These are phyloP conservation scores for Zaprionus nigranus DNA, from an alignment of 1,140 invertebrate genomes.

Conservation along the genomic window DNA sequence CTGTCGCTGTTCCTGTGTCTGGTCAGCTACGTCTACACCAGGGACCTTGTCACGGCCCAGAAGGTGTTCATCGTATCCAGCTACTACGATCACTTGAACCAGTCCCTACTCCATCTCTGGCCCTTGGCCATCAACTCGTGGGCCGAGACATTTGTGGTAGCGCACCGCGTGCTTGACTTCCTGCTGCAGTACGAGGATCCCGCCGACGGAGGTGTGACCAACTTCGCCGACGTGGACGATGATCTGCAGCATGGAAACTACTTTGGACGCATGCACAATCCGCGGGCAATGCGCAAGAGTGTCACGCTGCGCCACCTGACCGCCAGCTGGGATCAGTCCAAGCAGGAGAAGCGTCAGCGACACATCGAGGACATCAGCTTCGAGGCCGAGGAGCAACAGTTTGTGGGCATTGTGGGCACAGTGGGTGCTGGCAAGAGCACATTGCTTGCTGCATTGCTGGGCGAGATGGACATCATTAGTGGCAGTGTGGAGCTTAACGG, in stretches of 20 bases:
- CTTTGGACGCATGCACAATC: conserved; percentile 68
- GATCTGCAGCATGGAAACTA: conserved; percentile 65
- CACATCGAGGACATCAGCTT: conserved; percentile 85
- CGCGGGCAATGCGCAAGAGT: conserved; percentile 85
- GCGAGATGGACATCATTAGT: conserved; percentile 88
- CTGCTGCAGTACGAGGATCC: conserved; percentile 75
- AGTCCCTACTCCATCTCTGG: conserved; percentile 88
- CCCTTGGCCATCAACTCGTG: conserved; percentile 88
- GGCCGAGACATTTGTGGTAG: conserved; percentile 87
- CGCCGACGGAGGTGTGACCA: conserved; percentile 65
- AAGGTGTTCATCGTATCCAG: conserved; percentile 86
- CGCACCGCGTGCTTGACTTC: conserved; percentile 89
- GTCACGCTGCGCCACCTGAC: conserved; percentile 81
- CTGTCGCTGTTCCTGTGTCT: conserved; percentile 88
- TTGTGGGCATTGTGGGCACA: conserved; percentile 90
- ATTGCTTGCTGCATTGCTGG: conserved; percentile 89
- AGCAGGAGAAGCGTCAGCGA: conserved; percentile 66
- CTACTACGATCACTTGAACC: conserved; percentile 86
- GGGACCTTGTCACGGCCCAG: conserved; percentile 86
- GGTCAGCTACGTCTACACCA: conserved; percentile 86
- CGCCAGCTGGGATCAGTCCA: conserved; percentile 84
- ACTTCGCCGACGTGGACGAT: conserved; percentile 63
- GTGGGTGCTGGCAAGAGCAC: conserved; percentile 94
- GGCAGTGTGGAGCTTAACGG: conserved; percentile 89
- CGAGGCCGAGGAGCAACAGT: conserved; percentile 85